phyloP scores from a whole-genome alignment of 2,888 invertebrate species.

The Lutraria lutraria region DNA sequence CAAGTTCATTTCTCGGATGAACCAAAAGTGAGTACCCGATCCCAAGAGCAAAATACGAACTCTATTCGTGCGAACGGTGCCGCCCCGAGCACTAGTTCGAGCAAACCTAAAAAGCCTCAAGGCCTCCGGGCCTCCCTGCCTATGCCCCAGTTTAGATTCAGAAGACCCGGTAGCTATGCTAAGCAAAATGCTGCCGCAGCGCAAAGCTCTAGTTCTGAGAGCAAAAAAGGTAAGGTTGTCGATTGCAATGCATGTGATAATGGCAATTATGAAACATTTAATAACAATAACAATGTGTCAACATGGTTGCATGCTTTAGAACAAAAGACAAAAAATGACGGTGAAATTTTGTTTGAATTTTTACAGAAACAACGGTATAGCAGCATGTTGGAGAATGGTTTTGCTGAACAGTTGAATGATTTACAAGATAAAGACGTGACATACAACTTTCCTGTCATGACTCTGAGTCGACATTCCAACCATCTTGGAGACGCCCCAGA shows the following conservation, averaged over 20 bases:
- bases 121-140: slow-evolving; percentile 68
- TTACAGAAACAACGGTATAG: slow-evolving; percentile 81
- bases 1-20: slow-evolving; percentile 72
- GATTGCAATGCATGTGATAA: slow-evolving; percentile 25
- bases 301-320: slow-evolving; percentile 68
- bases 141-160: slow-evolving; percentile 68
- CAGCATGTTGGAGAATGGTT: slow-evolving; percentile 69
- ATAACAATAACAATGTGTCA: slow-evolving; percentile 27
- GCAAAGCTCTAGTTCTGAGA: slow-evolving; percentile 54
- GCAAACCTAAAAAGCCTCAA: slow-evolving; percentile 54
- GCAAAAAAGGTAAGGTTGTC: slow-evolving; percentile 69
- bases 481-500: slow-evolving; percentile 41
- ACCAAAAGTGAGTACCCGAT: slow-evolving; percentile 61
- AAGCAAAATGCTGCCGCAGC: slow-evolving; percentile 28
- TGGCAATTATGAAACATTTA: slow-evolving; percentile 35
- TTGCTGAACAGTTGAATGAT: slow-evolving; percentile 68
- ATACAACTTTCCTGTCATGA: slow-evolving; percentile 65
- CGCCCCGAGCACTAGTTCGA: slow-evolving; percentile 43
- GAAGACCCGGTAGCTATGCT: slow-evolving; percentile 60
- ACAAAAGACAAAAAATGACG: slow-evolving; percentile 68
- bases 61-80: slow-evolving; percentile 59
- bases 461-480: slow-evolving; percentile 67
- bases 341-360: slow-evolving; percentile 75
- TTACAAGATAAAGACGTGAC: slow-evolving; percentile 58
- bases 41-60: slow-evolving; percentile 66